Evolutionary conservation across 2,113 vertebrate genomes (phyloP), one percentile per base, ranked within the genome.

Genomic region (Scartelaos histophorus): DNA sequence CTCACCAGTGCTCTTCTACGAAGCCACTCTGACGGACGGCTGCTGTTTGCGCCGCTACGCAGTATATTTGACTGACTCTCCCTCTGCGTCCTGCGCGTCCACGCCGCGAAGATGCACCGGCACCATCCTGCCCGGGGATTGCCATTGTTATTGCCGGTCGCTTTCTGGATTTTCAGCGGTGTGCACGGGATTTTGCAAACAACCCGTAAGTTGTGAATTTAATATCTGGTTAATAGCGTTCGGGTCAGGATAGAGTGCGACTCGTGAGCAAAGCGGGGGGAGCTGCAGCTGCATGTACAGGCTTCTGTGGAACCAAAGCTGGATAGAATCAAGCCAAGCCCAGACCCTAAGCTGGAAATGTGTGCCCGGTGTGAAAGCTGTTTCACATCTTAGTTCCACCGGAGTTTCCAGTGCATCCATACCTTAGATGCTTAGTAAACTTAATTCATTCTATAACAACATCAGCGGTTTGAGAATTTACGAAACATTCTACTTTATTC

Each of bases 131-230:
- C 71, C 61, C 76, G 21, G 70, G 85, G 89, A 75, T 77, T 85
- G 77, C 80, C 79, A 81, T 71, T 83, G 76, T 80, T 88, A 61
- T 69, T 84, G 70, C 73, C 75, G 71, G 71, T 78, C 25, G 74
- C 85, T 81, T 81, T 94, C 71, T 93, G 93, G 93, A 94, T 94
- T 90, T 92, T 86, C 85, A 88, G 57, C 86, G 67, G 73, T 46
- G 86, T 67, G 38, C 79, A 51, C 62, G 93, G 91, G 90, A 93
- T 92, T 91, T 84, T 91, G 68, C 87, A 90, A 86, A 89, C 92
- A 89, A 76, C 83, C 83, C 92, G 94, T 94, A 94, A 94, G 94
- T 94, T 92, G 49, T 79, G 75, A 3, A 51, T 66, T 43, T 53
- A 38, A 2, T 69, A 54, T 60, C n/a, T 69, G 25, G 35, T 13